Evolutionary conservation across 2,797 vertebrate genomes (phyloP), one percentile per base, ranked within the genome.

Genomic region (Sternarchorhynchus goeldii): DNA sequence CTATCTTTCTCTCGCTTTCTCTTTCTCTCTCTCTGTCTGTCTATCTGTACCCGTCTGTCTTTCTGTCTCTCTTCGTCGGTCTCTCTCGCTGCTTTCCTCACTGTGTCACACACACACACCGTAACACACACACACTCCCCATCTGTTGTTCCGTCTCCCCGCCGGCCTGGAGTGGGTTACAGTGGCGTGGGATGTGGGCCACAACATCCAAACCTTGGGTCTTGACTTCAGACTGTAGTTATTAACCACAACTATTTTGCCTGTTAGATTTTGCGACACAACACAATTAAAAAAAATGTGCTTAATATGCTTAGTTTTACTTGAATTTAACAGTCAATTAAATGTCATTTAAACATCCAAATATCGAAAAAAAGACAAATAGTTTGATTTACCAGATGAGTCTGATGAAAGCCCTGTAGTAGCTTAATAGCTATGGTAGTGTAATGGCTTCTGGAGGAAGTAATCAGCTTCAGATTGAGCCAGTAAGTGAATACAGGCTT

Each of bases 61-160:
- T 14, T 50, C 45, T 50, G 12, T 50, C 14, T 50, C 39, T 41
- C 39, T 50, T 12, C 10, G 10, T 50, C 45, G 12, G 2, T 50
- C 45, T 1, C 45, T 50, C 45, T 50, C 2, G 1, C 45, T 50
- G 45, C 14, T 12, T 50, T 50, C 45, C 45, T 50, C 2, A 10
- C 45, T 50, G 10, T 50, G 14, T 50, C 45, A 12, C 21, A 34
- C 64, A 58, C 64, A 29, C 69, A n/a, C 17, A 29, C 31, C 25
- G 25, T 25, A 25, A 3, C 21, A 31, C 67, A 20, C 39, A 17
- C 67, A 62, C 60, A 18, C 32, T 55, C 41, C 58, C 63, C 64
- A 66, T 72, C 66, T 65, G 66, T 65, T 62, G 65, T 64, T 73
- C 36, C 17, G 50, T 69, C 45, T 50, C 50, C 18, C n/a, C 41